These are phyloP conservation scores for Vannuccia rotundouncinata DNA, from an alignment of 2,888 invertebrate genomes.

Conservation along the genomic window DNA sequence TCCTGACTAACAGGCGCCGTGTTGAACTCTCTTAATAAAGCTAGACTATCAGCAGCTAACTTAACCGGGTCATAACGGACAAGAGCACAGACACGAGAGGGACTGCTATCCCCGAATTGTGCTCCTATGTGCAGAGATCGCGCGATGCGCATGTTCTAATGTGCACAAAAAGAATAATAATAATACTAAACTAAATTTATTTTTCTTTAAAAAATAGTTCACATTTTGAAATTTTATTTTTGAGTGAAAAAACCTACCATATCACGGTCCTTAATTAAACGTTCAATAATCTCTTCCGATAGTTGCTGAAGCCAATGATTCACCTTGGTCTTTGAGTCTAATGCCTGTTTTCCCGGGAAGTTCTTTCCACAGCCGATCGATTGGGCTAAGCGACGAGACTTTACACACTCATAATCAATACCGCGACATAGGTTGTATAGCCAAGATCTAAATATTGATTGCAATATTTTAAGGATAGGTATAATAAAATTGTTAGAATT, in stretches of 20 bases:
- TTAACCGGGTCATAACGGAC: constrained; percentile 65
- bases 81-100: constrained; percentile 64
- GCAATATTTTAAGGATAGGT: too few relatives aligned
- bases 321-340: constrained; percentile 45
- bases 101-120: constrained; percentile 58
- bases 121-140: constrained; percentile 44
- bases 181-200: too few relatives aligned
- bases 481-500: too few relatives aligned
- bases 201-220: too few relatives aligned
- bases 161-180: too few relatives aligned
- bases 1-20: constrained; percentile 44
- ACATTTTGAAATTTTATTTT: too few relatives aligned
- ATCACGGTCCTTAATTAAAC: constrained; percentile 68
- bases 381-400: constrained; percentile 73
- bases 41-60: constrained; percentile 64
- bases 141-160: background rate
- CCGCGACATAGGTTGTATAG: constrained; percentile 77
- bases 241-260: background rate
- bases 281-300: constrained; percentile 72
- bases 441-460: constrained; percentile 63
- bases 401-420: constrained; percentile 78
- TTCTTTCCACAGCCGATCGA: constrained; percentile 93
- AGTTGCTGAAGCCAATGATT: constrained; percentile 74
- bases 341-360: constrained; percentile 64
- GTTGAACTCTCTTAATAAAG: constrained; percentile 64